Conservation (phyloP, 2,113 vertebrate genomes). For the Carettochelys insculpta region DNA sequence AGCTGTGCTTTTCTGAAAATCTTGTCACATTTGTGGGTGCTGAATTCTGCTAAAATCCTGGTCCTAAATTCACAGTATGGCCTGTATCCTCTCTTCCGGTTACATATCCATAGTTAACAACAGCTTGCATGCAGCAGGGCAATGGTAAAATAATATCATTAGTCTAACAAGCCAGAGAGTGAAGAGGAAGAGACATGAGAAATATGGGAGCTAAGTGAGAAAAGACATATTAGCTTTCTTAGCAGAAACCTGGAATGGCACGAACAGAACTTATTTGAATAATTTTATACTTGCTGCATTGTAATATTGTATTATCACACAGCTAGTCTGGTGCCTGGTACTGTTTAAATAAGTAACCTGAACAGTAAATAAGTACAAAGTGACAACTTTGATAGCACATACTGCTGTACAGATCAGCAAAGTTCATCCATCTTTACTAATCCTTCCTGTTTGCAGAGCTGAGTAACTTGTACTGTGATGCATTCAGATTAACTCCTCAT, state of each 20-base stretch:
- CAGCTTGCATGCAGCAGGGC: not conserved
- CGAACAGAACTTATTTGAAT: not conserved
- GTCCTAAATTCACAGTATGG: not conserved
- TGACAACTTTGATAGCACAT: not conserved
- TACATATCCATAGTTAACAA: not conserved
- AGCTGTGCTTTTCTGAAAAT: not conserved
- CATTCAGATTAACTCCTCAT: not conserved
- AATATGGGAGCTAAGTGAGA: not conserved
- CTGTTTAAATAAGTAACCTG: not conserved
- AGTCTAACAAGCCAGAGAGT: not conserved
- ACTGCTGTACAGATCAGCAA: not conserved
- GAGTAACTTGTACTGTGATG: not conserved
- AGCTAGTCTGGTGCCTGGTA: not conserved
- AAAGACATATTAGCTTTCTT: not conserved
- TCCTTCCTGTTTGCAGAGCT: not conserved
- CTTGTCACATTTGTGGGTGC: rapidly evolving
- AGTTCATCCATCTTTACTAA: not conserved
- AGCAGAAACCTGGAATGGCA: not conserved
- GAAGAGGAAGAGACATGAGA: not conserved
- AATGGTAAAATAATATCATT: not conserved
- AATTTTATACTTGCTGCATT: not conserved
- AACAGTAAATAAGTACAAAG: not conserved
- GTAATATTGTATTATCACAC: not conserved
- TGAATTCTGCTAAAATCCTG: not conserved
- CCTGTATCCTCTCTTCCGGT: not conserved